Evolutionary conservation across 2,797 vertebrate species (phyloP), one percentile per base, ranked within the genome.

Genomic region (Macrochelys suwanniensis): DNA sequence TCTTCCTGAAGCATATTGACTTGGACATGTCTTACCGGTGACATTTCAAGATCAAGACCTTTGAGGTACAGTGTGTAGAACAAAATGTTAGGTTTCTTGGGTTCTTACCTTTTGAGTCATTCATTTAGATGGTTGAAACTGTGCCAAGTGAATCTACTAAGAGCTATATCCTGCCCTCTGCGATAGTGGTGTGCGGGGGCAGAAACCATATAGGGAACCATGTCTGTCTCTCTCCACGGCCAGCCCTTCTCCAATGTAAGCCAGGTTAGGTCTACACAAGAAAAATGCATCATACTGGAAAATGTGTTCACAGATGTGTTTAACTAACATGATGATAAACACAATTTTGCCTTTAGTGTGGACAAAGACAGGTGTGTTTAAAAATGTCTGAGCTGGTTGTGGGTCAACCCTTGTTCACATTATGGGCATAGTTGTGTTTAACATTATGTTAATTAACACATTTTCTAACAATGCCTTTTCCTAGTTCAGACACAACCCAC

Each of bases 11-110:
- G n/a, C 47, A 54, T 94, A 96, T 96, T 95, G 94, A 80, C 94
- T 93, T 95, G 85, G 93, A 95, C 93, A n/a, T 92, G 45, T 95
- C 92, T 95, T 86, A 78, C 94, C 88, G 80, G 65, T 97, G 96
- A 94, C 93, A 97, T 97, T 97, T 97, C 47, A 87, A 85, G 96
- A 95, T 92, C 93, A 93, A 91, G 97, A 85, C 93, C 94, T 96
- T 93, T 89, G 91, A 91, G 87, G 61, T 89, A 95, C 47, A 57
- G 49, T 9, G 2, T 90, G 42, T 82, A 57, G 82, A 97, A 80
- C 42, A 91, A 93, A 95, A 96, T 89, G 88, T 87, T 95, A 65
- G 0, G 0, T 50, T 92, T 91, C 83, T 88, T 91, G 89, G 88
- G 45, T 89, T 95, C 85, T 82, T 93, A 5, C 81, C 42, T 17